phyloP scores from a whole-genome alignment of 2,888 invertebrate genomes.

The Mythimna loreyi region DNA sequence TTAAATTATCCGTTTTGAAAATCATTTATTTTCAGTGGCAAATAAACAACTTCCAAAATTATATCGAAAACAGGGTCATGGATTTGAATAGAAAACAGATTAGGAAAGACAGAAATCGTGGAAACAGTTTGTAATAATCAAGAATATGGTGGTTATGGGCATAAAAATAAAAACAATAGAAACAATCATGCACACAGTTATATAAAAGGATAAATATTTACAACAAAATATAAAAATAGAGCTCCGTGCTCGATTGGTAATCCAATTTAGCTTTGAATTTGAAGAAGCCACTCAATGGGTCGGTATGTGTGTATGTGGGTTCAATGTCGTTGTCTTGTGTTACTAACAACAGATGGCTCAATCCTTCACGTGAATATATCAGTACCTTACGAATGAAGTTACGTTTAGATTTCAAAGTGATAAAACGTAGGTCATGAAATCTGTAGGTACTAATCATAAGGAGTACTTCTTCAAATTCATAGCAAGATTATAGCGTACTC shows the following conservation, averaged over 20 bases:
- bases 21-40: slow-evolving; percentile 54
- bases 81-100: slow-evolving; percentile 56
- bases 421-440: not conserved
- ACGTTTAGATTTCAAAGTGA: slow-evolving; percentile 12
- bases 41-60: slow-evolving; percentile 57
- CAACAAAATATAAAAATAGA: slow-evolving; percentile 60
- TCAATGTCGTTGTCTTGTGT: slow-evolving; percentile 44
- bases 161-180: slow-evolving; percentile 74
- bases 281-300: slow-evolving; percentile 71
- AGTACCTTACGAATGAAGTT: slow-evolving; percentile 17
- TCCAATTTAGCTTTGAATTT: slow-evolving; percentile 72
- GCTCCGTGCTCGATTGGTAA: slow-evolving; percentile 57
- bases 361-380: slow-evolving; percentile 14
- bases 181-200: slow-evolving; percentile 80
- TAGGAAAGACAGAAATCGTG: slow-evolving; percentile 58
- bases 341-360: slow-evolving; percentile 27
- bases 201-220: slow-evolving; percentile 60
- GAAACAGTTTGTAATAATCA: slow-evolving; percentile 67
- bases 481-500: not conserved
- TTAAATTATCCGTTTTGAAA: slow-evolving; percentile 47
- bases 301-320: slow-evolving; percentile 51
- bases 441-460: not conserved
- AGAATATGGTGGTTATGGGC: slow-evolving; percentile 85
- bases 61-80: slow-evolving; percentile 37
- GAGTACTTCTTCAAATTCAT: slow-evolving; percentile 51